Conservation (phyloP, 2,888 invertebrate genomes). For the Meliscaeva auricollis region DNA sequence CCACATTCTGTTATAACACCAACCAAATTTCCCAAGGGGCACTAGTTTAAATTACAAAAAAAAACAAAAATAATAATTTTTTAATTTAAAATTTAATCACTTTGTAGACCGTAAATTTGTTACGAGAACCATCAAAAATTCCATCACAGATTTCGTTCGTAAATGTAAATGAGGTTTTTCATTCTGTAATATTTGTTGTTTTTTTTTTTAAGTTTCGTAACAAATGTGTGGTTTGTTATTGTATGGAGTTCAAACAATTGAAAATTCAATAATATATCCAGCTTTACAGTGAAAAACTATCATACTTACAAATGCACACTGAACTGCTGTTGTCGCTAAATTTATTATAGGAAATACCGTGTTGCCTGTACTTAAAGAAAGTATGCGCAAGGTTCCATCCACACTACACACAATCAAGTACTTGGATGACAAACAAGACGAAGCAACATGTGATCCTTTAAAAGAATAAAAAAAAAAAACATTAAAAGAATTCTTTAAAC, state of each 20-base stretch:
- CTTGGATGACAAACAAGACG: conserved; percentile 82
- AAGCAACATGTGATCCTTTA: conserved; percentile 82
- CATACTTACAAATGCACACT: conserved; percentile 82
- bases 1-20: conserved; percentile 84
- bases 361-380: conserved; percentile 81
- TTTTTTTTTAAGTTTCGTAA: too few species aligned
- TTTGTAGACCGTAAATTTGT: too few species aligned
- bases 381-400: conserved; percentile 82
- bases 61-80: too few species aligned
- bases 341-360: conserved; percentile 82
- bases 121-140: too few species aligned
- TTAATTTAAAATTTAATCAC: too few species aligned
- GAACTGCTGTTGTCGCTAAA: conserved; percentile 80
- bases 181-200: too few species aligned
- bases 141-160: too few species aligned
- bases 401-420: conserved; percentile 82
- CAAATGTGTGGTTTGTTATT: too few species aligned
- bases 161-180: too few species aligned
- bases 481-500: too few species aligned
- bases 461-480: conserved; percentile 6
- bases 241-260: too few species aligned
- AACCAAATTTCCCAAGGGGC: conserved; percentile 81
- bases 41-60: too few species aligned
- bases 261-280: not conserved
- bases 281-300: not conserved